A percentile compares a stretch with the other conserved stretches of the same genome.
Conservation (phyloP, 2,113 vertebrate genomes). For the Pyrgilauda ruficollis region DNA sequence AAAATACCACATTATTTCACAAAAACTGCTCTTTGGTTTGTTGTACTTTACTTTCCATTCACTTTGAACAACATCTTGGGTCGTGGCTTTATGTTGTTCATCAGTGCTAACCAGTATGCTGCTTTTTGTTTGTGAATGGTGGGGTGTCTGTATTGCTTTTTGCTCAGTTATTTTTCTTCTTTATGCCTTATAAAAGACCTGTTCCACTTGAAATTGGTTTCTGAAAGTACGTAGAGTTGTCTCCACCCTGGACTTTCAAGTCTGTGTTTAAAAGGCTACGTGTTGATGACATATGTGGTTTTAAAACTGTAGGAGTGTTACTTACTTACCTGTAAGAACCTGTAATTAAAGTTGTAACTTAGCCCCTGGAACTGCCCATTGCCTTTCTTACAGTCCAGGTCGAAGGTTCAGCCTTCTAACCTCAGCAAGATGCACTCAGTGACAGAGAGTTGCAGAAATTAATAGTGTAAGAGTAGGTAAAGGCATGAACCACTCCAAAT, state of each 20-base stretch:
- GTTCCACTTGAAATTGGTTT: not conserved
- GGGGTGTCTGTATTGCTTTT: not conserved
- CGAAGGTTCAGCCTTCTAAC: not conserved
- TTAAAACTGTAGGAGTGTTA: not conserved
- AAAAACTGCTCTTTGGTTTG: not conserved
- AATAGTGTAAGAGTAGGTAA: not conserved
- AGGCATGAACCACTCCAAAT: not conserved
- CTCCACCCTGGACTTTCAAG: not conserved
- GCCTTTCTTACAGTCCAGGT: not conserved
- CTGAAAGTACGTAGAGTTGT: not conserved
- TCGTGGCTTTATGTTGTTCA: not conserved
- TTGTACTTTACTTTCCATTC: not conserved
- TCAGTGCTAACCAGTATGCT: not conserved
- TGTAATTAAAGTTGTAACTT: not conserved
- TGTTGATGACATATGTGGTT: not conserved
- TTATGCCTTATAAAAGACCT: not conserved
- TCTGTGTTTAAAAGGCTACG: not conserved
- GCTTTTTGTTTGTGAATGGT: not conserved
- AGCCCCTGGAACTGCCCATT: not conserved
- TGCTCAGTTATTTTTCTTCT: not conserved
- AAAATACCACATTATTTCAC: not conserved
- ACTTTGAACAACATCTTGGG: not conserved
- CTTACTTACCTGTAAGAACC: not conserved
- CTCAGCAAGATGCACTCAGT: not conserved
- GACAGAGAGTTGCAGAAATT: not conserved